Percentiles rank a stretch among this genome's conserved stretches.
These are phyloP conservation scores for Tylochromis polylepis DNA, from an alignment of 2,113 vertebrate genomes.

Conservation along the genomic window DNA sequence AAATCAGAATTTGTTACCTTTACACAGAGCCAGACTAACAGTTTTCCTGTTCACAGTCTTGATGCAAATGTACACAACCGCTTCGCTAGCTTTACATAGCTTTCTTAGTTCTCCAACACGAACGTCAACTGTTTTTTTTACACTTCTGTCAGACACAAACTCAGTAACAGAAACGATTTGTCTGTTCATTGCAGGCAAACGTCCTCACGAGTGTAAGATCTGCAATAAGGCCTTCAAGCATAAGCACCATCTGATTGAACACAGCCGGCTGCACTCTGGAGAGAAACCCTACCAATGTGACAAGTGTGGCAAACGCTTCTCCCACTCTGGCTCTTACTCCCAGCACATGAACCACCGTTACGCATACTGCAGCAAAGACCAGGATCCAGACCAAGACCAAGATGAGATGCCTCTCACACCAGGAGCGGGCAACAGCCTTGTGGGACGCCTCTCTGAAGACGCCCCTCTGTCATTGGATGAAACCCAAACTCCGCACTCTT, in stretches of 20 bases:
- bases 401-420: constrained; percentile 56
- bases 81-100: not conserved
- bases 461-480: constrained; percentile 45
- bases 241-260: constrained; percentile 82
- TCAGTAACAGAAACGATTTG: not conserved
- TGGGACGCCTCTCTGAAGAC: not conserved
- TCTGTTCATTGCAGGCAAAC: constrained; percentile 65
- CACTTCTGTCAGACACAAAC: not conserved
- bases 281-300: constrained; percentile 83
- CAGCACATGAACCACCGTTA: constrained; percentile 87
- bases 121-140: not conserved
- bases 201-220: constrained; percentile 79
- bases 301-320: constrained; percentile 82
- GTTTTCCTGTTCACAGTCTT: not conserved
- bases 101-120: not conserved
- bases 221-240: constrained; percentile 84
- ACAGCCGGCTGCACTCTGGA: constrained; percentile 80
- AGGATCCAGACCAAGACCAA: constrained; percentile 62
- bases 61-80: not conserved
- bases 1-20: not conserved
- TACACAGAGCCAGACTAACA: not conserved
- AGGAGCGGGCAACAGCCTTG: not conserved
- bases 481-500: constrained; percentile 54
- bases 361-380: constrained; percentile 78
- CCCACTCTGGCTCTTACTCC: constrained; percentile 82